Evolutionary conservation across 2,113 vertebrate species (phyloP).

Genomic region (Pachyramphus minor): DNA sequence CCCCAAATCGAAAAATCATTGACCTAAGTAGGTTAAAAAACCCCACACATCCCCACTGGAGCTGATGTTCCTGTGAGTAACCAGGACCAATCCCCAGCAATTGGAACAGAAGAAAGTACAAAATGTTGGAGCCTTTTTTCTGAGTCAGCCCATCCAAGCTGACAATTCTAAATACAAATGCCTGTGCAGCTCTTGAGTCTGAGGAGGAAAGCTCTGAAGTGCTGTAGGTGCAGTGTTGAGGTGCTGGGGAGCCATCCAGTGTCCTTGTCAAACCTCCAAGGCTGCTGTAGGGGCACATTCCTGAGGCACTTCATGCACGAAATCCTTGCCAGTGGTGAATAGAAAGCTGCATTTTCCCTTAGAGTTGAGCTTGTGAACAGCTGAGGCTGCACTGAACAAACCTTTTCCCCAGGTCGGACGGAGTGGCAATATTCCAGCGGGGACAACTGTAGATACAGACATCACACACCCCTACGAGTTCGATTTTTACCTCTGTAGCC

Average conservation of each 20-base stretch:
- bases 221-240: neutral
- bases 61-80: neutral
- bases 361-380: neutral
- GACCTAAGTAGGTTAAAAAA: neutral
- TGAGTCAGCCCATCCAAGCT: neutral
- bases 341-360: neutral
- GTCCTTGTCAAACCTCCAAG: neutral
- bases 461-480: slow-evolving; percentile 98
- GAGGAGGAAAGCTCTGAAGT: neutral
- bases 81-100: neutral
- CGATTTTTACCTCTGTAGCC: slow-evolving; percentile 99
- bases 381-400: neutral
- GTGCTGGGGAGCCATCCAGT: neutral
- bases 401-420: slow-evolving; percentile 84
- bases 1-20: neutral
- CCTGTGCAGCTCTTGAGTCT: neutral
- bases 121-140: neutral
- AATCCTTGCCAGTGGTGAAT: neutral
- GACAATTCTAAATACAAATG: neutral
- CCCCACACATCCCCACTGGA: neutral
- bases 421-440: slow-evolving; percentile 98
- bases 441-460: slow-evolving; percentile 96
- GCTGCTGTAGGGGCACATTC: neutral
- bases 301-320: neutral
- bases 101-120: neutral